Percentiles rank a stretch among this genome's conserved stretches.
phyloP scores from a whole-genome alignment of 2,888 invertebrate species.

The Leptinotarsa juncta region DNA sequence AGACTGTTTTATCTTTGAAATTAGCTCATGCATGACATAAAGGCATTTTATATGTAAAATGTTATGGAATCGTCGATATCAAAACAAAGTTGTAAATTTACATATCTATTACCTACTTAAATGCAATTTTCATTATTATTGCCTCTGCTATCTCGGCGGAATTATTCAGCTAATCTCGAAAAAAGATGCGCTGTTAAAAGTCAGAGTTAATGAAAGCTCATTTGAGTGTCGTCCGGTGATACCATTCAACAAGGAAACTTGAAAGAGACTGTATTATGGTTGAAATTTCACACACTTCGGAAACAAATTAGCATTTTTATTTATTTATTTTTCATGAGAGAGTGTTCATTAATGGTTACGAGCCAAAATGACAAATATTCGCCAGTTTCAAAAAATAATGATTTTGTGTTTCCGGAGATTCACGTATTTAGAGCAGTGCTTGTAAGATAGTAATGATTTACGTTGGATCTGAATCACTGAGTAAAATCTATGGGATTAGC shows the following conservation, averaged over 20 bases:
- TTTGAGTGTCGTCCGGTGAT: background rate
- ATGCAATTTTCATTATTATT: conserved; percentile 24
- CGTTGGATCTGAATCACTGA: no score
- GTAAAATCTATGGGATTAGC: no score
- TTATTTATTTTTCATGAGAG: no score
- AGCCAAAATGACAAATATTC: no score
- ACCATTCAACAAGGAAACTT: background rate
- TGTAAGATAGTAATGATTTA: no score
- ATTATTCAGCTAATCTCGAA: conserved; percentile 13
- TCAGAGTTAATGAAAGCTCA: conserved; percentile 7
- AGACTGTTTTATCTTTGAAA: conserved; percentile 6
- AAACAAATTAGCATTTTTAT: no score
- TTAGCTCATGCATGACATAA: conserved; percentile 13
- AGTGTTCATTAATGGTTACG: no score
- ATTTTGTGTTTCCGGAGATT: no score
- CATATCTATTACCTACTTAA: conserved; percentile 24
- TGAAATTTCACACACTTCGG: no score
- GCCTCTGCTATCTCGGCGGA: conserved; percentile 16
- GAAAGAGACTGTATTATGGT: no score
- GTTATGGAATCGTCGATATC: conserved; percentile 26
- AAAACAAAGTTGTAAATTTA: conserved; percentile 33
- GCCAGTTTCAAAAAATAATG: no score
- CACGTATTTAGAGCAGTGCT: no score
- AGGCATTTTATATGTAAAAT: conserved; percentile 28
- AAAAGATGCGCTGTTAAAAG: conserved; percentile 13